Conservation (phyloP, 2,113 vertebrate genomes). For the Thamnophis sirtalis region DNA sequence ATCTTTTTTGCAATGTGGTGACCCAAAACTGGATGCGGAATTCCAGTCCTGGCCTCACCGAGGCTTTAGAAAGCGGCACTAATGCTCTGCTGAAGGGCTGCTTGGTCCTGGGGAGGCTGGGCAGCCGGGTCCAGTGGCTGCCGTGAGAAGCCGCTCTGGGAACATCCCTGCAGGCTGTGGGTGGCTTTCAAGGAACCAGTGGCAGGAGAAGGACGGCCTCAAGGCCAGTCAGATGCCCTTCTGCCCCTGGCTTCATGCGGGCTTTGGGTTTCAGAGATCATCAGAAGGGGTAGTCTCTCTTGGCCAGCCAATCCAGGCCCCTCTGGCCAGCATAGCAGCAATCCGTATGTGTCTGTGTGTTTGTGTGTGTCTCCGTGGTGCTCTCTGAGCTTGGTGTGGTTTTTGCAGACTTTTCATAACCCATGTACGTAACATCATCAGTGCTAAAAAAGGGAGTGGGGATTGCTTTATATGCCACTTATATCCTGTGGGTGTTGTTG, state of each 20-base stretch:
- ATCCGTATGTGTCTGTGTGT: no score
- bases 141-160: no score
- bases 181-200: background rate
- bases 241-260: no score
- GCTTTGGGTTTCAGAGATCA: background rate
- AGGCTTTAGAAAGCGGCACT: background rate
- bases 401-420: background rate
- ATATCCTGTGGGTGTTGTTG: background rate
- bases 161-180: no score
- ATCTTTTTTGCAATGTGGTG: background rate
- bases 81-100: background rate
- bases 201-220: background rate
- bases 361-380: background rate
- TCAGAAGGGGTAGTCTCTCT: background rate
- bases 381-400: background rate
- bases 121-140: background rate
- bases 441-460: background rate
- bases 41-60: background rate
- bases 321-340: background rate
- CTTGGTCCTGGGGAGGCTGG: background rate
- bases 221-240: background rate
- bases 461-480: background rate
- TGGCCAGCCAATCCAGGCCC: rapidly evolving
- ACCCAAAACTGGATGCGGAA: background rate
- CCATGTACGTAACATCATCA: background rate